Evolutionary conservation across 2,113 vertebrate genomes (phyloP), one percentile per base, ranked within the genome.

Genomic region (Callionymus lyra): DNA sequence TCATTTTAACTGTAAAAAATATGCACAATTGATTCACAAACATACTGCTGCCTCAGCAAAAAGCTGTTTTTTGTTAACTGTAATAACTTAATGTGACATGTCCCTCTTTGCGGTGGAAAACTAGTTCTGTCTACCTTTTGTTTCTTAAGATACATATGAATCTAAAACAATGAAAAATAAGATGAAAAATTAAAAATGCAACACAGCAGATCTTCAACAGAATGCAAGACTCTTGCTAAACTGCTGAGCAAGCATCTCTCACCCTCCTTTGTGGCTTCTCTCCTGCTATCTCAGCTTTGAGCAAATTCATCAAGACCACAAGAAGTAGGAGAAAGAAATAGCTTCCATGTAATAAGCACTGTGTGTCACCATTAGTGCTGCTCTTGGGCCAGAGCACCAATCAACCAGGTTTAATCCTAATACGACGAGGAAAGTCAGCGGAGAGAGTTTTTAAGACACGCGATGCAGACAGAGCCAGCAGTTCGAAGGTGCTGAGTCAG

Each of bases 401-500:
- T 50, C 49, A 50, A 63, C 53, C 54, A 6, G 9, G 12, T 31
- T 63, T 74, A 78, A 75, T 77, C 73, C 79, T 80, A 77, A 81
- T 80, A 67, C 63, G 32, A 31, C 39, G 11, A 31, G 41, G 41
- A 70, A 72, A 65, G 56, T 59, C 12, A 2, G n/a, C n/a, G n/a
- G n/a, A n/a, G 50, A 43, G 52, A 43, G 50, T 56, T 67, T 40
- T 49, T 49, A 51, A 56, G 50, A 48, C 49, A 47, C 59, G 54
- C 33, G 69, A 64, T 46, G 50, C 55, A 54, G 50, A 34, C 44
- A 62, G 14, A 42, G 47, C 19, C 43, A 31, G 37, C 34, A 45
- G 49, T 50, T 38, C 19, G 44, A 44, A 5, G 19, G 21, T 27
- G 8, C 21, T 8, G 21, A 27, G 21, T n/a, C n/a, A n/a, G n/a